phyloP scores from a whole-genome alignment of 53 echinoderm and acorn worm genomes.

The Stichopus horrens region DNA sequence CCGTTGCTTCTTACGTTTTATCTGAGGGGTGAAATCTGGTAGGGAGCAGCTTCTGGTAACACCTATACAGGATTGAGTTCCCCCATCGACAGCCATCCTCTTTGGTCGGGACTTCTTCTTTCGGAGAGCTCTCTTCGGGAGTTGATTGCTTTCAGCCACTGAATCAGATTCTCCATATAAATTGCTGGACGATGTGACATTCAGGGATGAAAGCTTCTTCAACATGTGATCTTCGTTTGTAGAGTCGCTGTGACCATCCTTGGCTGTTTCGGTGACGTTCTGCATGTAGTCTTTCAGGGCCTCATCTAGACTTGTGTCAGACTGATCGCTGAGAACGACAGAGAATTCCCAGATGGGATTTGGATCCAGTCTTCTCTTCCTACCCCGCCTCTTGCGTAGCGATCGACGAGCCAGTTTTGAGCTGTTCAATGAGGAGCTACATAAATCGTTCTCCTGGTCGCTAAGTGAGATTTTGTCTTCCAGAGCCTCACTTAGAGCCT shows the following conservation, averaged over 20 bases:
- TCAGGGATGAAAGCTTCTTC: constrained; percentile 86
- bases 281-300: constrained; percentile 98
- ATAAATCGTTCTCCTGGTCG: constrained; percentile 54
- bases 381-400: constrained; percentile 73
- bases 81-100: constrained; percentile 71
- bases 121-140: constrained; percentile 65
- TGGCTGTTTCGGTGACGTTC: constrained; percentile 63
- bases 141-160: constrained; percentile 75
- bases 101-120: constrained; percentile 78
- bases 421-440: constrained; percentile 66
- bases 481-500: constrained; percentile 53
- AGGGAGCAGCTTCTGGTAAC: constrained; percentile 45
- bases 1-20: constrained; percentile 65
- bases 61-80: constrained; percentile 36
- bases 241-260: constrained; percentile 74
- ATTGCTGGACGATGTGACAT: constrained; percentile 93
- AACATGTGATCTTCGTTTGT: constrained; percentile 83
- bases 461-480: constrained; percentile 48
- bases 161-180: constrained; percentile 99
- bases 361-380: constrained; percentile 85
- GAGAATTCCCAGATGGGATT: constrained; percentile 89
- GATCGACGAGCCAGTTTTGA: constrained; percentile 76
- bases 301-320: constrained; percentile 93
- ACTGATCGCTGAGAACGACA: constrained; percentile 82
- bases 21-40: constrained; percentile 70